phyloP scores from a whole-genome alignment of 92 coral and sea anemone species.

The Galaxea fascicularis region DNA sequence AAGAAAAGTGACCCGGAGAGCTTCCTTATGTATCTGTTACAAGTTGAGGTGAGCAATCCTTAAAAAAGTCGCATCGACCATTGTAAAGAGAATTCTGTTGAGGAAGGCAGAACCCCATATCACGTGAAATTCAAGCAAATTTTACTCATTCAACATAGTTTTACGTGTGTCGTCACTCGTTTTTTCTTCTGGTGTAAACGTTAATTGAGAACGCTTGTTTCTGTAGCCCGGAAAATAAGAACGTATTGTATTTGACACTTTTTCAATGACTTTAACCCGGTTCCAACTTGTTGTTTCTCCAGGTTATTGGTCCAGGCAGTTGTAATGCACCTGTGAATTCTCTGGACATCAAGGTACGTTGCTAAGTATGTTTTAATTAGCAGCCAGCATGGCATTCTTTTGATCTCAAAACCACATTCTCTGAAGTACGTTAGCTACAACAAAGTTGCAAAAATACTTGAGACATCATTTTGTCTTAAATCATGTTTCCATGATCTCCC shows the following conservation, averaged over 20 bases:
- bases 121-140: not conserved
- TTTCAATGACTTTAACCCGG: not conserved
- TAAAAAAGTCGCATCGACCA: not conserved
- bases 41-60: slow-evolving; percentile 71
- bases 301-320: slow-evolving; percentile 64
- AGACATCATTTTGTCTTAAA: too few species aligned
- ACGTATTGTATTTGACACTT: too few species aligned
- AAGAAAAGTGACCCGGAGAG: slow-evolving; percentile 54
- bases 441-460: too few species aligned
- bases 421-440: too few species aligned
- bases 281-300: not conserved
- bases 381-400: too few species aligned
- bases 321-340: slow-evolving; percentile 74
- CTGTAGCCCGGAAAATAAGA: too few species aligned
- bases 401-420: too few species aligned
- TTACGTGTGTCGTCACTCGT: not conserved
- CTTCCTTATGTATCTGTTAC: slow-evolving; percentile 68
- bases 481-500: too few species aligned
- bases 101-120: not conserved
- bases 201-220: too few species aligned
- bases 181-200: not conserved
- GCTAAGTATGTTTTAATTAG: not conserved
- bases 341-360: slow-evolving; percentile 48
- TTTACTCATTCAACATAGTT: not conserved
- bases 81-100: not conserved